Percentiles rank a stretch among this genome's conserved stretches.
Conservation (phyloP, 2,113 vertebrate genomes). For the Rattus norvegicus region GRCr8 NC_086031.1:66837501-66838000, state of each 20-base stretch:
- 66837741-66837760: not conserved
- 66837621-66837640: slow-evolving; percentile 4
- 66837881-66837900: not conserved
- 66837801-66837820: slow-evolving; percentile 21
- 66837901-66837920: not conserved
- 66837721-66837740: not conserved
- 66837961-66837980: not conserved
- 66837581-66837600: not conserved
- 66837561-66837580: not conserved
- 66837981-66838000: not conserved
- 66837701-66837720: not conserved
- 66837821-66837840: slow-evolving; percentile 6
- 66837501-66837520: not conserved
- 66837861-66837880: not conserved
- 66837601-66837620: not conserved
- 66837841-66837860: not conserved
- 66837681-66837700: not conserved
- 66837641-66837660: not conserved
- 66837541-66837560: not conserved
- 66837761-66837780: not conserved
- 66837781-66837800: not conserved
- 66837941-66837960: not conserved
- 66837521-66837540: not conserved
- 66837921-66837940: not conserved
- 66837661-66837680: not conserved